Base-by-base conservation (phyloP, 1,140 invertebrate genomes). In the Mycetomoellerius zeteki region DNA sequence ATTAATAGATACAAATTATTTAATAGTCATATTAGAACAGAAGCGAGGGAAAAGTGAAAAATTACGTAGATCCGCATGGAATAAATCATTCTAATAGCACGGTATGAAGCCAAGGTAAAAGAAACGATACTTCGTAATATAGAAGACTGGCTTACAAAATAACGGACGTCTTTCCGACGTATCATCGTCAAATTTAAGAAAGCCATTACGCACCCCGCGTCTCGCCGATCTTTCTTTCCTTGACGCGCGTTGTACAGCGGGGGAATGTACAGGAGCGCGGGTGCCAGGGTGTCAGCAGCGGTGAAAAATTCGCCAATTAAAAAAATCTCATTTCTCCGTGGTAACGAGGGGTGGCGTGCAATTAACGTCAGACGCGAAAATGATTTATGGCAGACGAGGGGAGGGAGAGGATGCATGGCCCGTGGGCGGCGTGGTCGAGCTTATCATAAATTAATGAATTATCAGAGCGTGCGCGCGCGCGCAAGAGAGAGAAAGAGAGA, bases 361-460 rank as follows among this genome's bases (percentile, higher is more conserved):
- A 93, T 93, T 93, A 93, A 93, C 91, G 93, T 93, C 93, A 92
- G 85, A 84, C 54, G 73, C 85, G 90, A 93, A 93, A 93, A 93
- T 93, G 93, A 93, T 93, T 93, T 93, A 93, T 93, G 88, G 88
- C 75, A 73, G 71, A 88, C 80, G 89, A 12, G 89, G 72, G 78
- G 88, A 72, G 84, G 78, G 77, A 21, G 60, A 80, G 80, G 89
- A 88, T 86, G 67, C 62, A 73, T 62, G 67, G 86, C 71, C 85
- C 69, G 91, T 89, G 81, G 86, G 52, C 72, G 81, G 64, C 77
- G 78, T 73, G 86, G 82, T 76, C 87, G 71, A 89, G 92, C 92
- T 93, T 93, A 93, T 93, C 92, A 93, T 93, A 93, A 93, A 93
- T 93, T 93, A 93, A 93, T 93, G 92, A 93, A 93, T 93, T 92